Percentiles rank a stretch among this genome's conserved stretches.
phyloP scores from a whole-genome alignment of 1,140 invertebrate species.

The Lucilia sericata region DNA sequence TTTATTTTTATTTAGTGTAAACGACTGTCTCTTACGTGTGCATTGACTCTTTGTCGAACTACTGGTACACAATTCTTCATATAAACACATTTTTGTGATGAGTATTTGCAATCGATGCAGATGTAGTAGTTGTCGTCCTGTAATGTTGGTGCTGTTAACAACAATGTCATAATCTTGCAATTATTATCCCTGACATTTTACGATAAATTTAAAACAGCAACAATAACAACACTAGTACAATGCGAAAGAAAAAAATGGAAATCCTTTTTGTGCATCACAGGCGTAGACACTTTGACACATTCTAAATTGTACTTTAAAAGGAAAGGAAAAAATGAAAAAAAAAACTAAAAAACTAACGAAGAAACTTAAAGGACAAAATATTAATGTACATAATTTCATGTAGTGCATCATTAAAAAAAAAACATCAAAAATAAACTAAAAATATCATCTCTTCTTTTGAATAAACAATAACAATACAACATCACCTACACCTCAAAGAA shows the following conservation, averaged over 20 bases:
- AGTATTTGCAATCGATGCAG: background rate
- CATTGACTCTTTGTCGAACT: too few relatives aligned
- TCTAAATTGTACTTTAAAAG: conserved; percentile 61
- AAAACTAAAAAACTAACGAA: background rate
- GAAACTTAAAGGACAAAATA: conserved; percentile 1
- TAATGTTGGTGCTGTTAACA: background rate
- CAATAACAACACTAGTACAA: conserved; percentile 20
- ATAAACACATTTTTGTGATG: background rate
- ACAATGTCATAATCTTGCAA: conserved; percentile 40
- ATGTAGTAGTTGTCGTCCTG: background rate
- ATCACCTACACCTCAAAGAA: background rate
- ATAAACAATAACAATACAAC: background rate
- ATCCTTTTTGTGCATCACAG: conserved; percentile 42
- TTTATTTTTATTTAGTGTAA: too few relatives aligned
- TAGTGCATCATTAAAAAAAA: conserved; percentile 6
- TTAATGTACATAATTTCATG: background rate
- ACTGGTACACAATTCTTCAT: too few relatives aligned
- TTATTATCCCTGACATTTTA: conserved; percentile 42
- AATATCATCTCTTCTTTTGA: background rate
- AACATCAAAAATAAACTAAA: background rate
- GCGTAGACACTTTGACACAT: conserved; percentile 64
- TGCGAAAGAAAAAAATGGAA: conserved; percentile 24
- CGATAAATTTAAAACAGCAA: conserved; percentile 31
- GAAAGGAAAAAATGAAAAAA: background rate
- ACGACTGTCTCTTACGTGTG: too few relatives aligned